These are phyloP conservation scores for Pristionchus exspectatus DNA, from an alignment of 2,888 invertebrate species.

Conservation along the genomic window DNA sequence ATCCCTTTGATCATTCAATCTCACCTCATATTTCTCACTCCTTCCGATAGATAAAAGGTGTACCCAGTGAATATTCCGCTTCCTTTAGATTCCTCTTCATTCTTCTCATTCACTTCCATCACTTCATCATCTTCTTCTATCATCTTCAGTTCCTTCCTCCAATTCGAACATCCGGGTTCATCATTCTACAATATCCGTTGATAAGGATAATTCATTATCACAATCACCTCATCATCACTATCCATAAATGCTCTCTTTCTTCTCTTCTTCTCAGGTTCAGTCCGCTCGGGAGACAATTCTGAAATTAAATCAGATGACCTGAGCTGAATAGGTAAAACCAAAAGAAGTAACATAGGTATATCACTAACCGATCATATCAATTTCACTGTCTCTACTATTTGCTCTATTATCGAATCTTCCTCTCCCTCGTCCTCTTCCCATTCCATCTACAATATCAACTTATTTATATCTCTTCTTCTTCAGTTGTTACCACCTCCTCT, in stretches of 20 bases:
- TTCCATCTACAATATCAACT: background rate
- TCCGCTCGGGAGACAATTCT: background rate
- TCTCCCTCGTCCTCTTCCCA: background rate
- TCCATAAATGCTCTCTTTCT: background rate
- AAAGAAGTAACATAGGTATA: background rate
- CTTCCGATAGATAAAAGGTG: background rate
- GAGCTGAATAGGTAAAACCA: background rate
- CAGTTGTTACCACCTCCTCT: background rate
- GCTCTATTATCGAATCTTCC: background rate
- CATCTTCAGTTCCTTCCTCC: background rate
- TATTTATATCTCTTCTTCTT: background rate
- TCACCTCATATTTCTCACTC: background rate
- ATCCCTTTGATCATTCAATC: background rate
- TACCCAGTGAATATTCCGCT: slow-evolving; percentile 4
- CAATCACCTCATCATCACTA: background rate
- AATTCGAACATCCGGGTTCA: slow-evolving; percentile 11
- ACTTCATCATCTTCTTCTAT: background rate
- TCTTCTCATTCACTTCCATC: background rate
- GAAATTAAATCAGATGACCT: background rate
- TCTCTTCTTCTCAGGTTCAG: slow-evolving; percentile 27
- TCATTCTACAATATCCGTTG: background rate
- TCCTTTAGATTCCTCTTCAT: background rate
- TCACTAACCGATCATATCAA: background rate
- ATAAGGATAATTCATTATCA: background rate
- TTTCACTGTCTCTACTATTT: slow-evolving; percentile 10